A percentile compares a stretch with the other conserved stretches of the same genome.
These are phyloP conservation scores for Melinaea marsaeus DNA, from an alignment of 2,888 invertebrate species.

Conservation along the genomic window DNA sequence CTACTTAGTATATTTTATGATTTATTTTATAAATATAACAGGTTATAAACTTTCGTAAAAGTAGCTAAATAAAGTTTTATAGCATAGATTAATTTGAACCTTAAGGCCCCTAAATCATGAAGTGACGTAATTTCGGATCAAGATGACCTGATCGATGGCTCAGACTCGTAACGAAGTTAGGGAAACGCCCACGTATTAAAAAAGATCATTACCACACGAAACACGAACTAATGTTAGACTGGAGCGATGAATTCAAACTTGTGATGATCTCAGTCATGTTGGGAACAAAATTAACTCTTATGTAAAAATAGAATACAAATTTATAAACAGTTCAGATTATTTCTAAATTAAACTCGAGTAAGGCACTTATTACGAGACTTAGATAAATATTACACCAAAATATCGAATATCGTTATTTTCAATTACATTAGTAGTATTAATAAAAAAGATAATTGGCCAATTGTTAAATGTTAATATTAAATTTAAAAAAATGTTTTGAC, in stretches of 20 bases:
- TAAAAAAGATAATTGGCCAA: no score
- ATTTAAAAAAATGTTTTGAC: not conserved
- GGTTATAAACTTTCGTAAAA: no score
- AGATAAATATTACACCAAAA: no score
- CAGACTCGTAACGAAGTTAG: slow-evolving; percentile 31
- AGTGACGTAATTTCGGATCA: slow-evolving; percentile 36
- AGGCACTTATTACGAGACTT: no score
- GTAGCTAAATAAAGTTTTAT: not conserved
- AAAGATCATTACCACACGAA: slow-evolving; percentile 34
- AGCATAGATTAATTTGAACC: not conserved
- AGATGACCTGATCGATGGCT: slow-evolving; percentile 39
- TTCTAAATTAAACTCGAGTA: no score
- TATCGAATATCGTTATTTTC: no score
- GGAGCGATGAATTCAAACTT: slow-evolving; percentile 22
- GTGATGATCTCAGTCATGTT: slow-evolving; percentile 17
- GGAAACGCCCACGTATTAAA: slow-evolving; percentile 43
- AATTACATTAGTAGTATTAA: no score
- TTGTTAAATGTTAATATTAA: no score
- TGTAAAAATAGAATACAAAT: no score
- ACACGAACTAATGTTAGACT: slow-evolving; percentile 27
- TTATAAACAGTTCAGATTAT: no score
- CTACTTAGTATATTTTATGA: no score
- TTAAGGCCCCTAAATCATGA: slow-evolving; percentile 23
- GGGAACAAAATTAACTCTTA: slow-evolving; percentile 2
- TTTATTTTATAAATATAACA: no score